Evolutionary conservation across 1,140 invertebrate genomes (phyloP).

Genomic region (Bombus huntii): DNA sequence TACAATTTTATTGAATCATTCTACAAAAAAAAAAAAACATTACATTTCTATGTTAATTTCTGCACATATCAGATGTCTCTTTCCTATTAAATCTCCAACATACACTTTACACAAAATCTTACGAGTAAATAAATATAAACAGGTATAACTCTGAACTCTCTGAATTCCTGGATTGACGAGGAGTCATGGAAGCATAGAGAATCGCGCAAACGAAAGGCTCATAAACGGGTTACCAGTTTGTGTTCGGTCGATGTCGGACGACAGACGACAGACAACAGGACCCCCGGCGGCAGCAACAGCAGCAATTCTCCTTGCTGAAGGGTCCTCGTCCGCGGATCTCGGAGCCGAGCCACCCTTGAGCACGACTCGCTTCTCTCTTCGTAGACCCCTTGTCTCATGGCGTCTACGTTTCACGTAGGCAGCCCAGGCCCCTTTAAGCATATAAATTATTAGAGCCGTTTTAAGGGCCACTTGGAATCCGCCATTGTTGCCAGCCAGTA

Average conservation of each 20-base stretch:
- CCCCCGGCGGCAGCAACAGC: slow-evolving; percentile 67
- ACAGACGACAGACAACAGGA: slow-evolving; percentile 68
- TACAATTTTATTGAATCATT: too few relatives aligned
- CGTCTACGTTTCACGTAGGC: slow-evolving; percentile 77
- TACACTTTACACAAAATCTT: not conserved
- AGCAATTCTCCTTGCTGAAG: slow-evolving; percentile 76
- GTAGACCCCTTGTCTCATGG: slow-evolving; percentile 75
- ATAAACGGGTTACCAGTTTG: slow-evolving; percentile 48
- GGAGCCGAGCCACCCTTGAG: slow-evolving; percentile 76
- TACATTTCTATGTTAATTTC: too few relatives aligned
- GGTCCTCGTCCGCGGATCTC: slow-evolving; percentile 74
- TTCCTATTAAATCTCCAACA: too few relatives aligned
- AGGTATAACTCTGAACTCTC: not conserved
- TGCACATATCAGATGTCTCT: too few relatives aligned
- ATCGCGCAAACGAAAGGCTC: slow-evolving; percentile 7
- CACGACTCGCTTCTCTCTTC: slow-evolving; percentile 72
- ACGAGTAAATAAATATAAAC: not conserved
- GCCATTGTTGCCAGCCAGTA: slow-evolving; percentile 72
- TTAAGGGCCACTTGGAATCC: slow-evolving; percentile 75
- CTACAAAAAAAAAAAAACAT: too few relatives aligned
- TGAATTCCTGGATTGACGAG: not conserved
- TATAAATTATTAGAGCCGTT: slow-evolving; percentile 78
- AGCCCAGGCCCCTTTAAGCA: slow-evolving; percentile 76
- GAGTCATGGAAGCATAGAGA: not conserved
- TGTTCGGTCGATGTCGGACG: slow-evolving; percentile 49